Percentiles rank a stretch among this genome's conserved stretches.
These are phyloP conservation scores for rabbit (Oryctolagus cuniculus) DNA, from an alignment of 2,113 vertebrate genomes.

Conservation along the genomic window DNA sequence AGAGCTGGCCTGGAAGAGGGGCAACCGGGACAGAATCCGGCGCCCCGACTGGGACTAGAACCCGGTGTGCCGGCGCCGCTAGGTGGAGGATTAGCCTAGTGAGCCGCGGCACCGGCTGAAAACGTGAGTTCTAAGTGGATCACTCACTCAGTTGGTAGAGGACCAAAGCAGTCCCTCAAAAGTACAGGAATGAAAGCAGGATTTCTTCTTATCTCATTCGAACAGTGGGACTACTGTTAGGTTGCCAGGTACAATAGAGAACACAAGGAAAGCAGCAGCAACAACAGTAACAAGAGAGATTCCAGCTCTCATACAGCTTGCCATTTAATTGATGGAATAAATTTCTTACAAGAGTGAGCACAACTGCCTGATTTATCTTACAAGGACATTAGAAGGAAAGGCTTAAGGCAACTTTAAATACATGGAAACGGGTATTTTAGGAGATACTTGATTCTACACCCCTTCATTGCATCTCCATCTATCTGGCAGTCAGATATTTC, in stretches of 20 bases:
- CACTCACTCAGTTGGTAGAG: neutral
- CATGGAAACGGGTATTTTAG: slow-evolving; percentile 22
- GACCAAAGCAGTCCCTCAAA: neutral
- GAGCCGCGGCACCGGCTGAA: too few relatives aligned
- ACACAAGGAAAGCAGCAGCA: neutral
- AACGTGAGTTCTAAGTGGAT: neutral
- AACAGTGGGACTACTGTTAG: neutral
- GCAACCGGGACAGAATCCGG: too few relatives aligned
- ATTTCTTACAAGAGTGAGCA: slow-evolving; percentile 16
- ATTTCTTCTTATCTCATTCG: neutral
- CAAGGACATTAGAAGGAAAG: slow-evolving; percentile 49
- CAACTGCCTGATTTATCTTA: neutral
- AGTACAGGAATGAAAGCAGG: neutral
- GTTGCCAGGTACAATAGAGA: neutral
- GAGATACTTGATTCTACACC: neutral
- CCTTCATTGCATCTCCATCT: neutral
- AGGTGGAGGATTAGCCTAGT: too few relatives aligned
- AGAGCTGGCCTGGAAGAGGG: too few relatives aligned
- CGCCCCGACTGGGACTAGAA: too few relatives aligned
- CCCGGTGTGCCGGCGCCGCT: too few relatives aligned
- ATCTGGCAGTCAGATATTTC: neutral
- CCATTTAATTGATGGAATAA: neutral
- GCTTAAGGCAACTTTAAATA: slow-evolving; percentile 20
- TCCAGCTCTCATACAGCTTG: neutral
- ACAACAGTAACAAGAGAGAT: neutral